Evolutionary conservation across 2,797 vertebrate species (phyloP).

Genomic region (Xenops minutus): DNA sequence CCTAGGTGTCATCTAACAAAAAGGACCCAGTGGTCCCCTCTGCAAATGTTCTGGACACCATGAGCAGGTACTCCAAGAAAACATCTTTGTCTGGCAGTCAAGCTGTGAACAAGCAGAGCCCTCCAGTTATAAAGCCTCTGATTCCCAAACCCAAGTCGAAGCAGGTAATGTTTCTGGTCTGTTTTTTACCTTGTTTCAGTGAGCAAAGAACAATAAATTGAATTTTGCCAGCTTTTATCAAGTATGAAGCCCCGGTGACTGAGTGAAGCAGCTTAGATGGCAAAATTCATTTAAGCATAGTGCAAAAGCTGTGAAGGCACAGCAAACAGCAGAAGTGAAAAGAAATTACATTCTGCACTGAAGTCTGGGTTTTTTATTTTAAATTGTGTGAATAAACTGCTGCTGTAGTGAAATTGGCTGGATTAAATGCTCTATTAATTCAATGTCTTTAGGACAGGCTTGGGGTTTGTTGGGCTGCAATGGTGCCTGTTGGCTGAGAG

Average conservation of each 20-base stretch:
- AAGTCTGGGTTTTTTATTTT: background rate
- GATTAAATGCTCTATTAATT: background rate
- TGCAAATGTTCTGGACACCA: slow-evolving; percentile 87
- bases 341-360: background rate
- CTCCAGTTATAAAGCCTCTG: slow-evolving; percentile 87
- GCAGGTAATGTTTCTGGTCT: slow-evolving; percentile 69
- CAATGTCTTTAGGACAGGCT: background rate
- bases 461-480: background rate
- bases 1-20: slow-evolving; percentile 80
- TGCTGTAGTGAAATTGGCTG: background rate
- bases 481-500: background rate
- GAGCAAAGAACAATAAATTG: background rate
- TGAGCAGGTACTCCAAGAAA: slow-evolving; percentile 83
- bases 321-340: background rate
- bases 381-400: background rate
- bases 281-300: background rate
- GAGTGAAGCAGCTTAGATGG: background rate
- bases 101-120: slow-evolving; percentile 73
- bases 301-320: background rate
- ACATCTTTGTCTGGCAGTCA: slow-evolving; percentile 41
- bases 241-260: background rate
- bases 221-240: background rate
- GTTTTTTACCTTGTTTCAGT: background rate
- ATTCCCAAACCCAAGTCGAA: slow-evolving; percentile 85
- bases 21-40: slow-evolving; percentile 76